Percentiles rank a stretch among this genome's conserved stretches.
These are phyloP conservation scores for Ctenosaura bakeri DNA, from an alignment of 2,797 vertebrate species.

Conservation along the genomic window DNA sequence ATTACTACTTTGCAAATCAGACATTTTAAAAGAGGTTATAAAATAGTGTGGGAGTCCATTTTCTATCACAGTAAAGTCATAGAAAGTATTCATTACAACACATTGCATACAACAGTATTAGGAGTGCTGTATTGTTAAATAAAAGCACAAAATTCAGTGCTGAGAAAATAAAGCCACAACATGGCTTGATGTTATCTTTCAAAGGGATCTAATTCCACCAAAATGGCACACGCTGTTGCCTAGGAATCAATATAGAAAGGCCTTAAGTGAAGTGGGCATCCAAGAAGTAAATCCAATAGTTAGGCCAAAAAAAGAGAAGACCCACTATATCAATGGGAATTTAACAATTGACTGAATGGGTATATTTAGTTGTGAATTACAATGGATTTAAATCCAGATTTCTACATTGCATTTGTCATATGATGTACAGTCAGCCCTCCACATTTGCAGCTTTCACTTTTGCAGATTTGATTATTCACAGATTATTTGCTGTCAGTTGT, in stretches of 20 bases:
- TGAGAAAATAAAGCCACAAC: not conserved
- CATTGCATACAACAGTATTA: not conserved
- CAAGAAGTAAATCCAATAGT: not conserved
- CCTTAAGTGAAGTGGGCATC: not conserved
- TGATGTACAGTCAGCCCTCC: too few species aligned
- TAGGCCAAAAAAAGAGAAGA: too few species aligned
- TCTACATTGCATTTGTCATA: not conserved
- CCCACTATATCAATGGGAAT: too few species aligned
- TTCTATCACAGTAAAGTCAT: not conserved
- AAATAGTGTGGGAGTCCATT: not conserved
- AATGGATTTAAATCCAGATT: too few species aligned
- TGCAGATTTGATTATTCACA: too few species aligned
- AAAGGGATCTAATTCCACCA: not conserved
- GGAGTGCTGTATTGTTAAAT: not conserved
- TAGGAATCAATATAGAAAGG: not conserved
- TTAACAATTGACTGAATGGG: too few species aligned
- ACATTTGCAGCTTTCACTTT: too few species aligned
- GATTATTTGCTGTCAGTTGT: too few species aligned
- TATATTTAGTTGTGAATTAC: too few species aligned
- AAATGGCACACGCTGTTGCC: not conserved
- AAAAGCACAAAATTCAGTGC: not conserved
- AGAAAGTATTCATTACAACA: not conserved
- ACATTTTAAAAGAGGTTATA: not conserved
- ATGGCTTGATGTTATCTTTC: not conserved
- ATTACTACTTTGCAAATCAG: slow-evolving; percentile 3